Base-by-base conservation (phyloP, 1,140 invertebrate genomes). In the Drosophila quadrilineata region DNA sequence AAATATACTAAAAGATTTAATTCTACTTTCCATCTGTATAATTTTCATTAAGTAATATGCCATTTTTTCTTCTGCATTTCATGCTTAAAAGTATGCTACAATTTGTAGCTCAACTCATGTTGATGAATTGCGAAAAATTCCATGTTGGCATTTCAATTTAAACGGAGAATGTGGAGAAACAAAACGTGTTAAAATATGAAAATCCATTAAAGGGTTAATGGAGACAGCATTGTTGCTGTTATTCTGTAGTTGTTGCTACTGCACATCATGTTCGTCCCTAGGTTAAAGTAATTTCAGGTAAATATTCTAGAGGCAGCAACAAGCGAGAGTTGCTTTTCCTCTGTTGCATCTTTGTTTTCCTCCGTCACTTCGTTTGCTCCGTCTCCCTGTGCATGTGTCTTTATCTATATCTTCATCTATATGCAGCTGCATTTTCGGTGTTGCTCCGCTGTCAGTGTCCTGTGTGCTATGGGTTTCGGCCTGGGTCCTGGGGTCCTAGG, bases 181-280 rank as follows among this genome's bases (percentile, higher is more conserved):
- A n/a, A n/a, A n/a, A 14, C 26, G 29, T 48, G 24, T 58, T 48
- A 49, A n/a, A 57, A 57, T 57, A 63, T 63, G 60, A 46, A 63
- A 56, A 33, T 48, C 45, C 54, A 59, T 65, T 66, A 59, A 59
- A 52, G 56, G 63, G 45, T 59, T 66, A 59, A 59, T 66, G 63
- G 35, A 43, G 19, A n/a, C 26, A 28, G 2, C 24, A 49, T 31
- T 12, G 53, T 31, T 38, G 28, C 19, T 16, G n/a, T 14, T 43
- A 16, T 40, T 19, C 26, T 24, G 38, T n/a, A 35, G 38, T 9
- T 41, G 49, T 14, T 46, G 14, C 22, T 29, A 14, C 8, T 43
- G 38, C 10, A 6, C 12, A 28, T 46, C 9, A n/a, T 10, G 9
- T 10, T n/a, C 29, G 9, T 31, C 22, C 16, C 21, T 19, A 38